Percentiles rank a stretch among this genome's conserved stretches.
phyloP scores from a whole-genome alignment of 2,888 invertebrate species.

The Achlya flavicornis region DNA sequence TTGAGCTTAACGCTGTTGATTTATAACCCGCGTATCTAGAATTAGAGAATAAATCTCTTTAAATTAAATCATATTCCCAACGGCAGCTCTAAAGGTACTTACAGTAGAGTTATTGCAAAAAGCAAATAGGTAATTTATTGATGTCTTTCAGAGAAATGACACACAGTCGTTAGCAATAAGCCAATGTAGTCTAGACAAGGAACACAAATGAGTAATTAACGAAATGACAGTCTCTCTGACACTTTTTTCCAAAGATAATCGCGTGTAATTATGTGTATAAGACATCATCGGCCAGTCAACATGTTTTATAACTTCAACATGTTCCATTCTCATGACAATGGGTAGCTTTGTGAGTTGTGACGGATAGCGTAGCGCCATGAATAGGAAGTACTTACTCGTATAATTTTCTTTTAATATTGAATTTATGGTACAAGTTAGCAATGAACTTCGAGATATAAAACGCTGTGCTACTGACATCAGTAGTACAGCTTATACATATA shows the following conservation, averaged over 20 bases:
- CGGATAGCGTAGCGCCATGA: background rate
- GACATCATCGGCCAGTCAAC: background rate
- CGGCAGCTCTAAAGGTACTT: background rate
- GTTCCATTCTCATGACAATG: slow-evolving; percentile 1
- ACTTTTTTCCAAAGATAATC: slow-evolving; percentile 14
- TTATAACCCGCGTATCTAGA: background rate
- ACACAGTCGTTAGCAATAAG: background rate
- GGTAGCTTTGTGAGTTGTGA: background rate
- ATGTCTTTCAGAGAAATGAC: background rate
- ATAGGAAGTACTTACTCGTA: background rate
- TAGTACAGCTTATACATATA: too few relatives aligned
- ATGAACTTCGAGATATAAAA: background rate
- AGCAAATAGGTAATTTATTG: background rate
- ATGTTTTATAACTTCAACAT: background rate
- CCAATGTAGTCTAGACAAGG: slow-evolving; percentile 3
- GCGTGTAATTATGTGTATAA: slow-evolving; percentile 22
- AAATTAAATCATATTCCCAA: background rate
- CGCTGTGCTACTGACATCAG: too few relatives aligned
- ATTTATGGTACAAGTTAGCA: background rate
- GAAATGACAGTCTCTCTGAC: slow-evolving; percentile 19
- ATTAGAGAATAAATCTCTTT: background rate
- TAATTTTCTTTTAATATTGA: background rate
- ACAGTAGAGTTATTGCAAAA: background rate
- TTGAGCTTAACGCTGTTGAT: slow-evolving; percentile 1
- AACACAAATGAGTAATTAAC: slow-evolving; percentile 18